Conservation (phyloP, 2,888 invertebrate genomes). For the Tenthredo amoena region DNA sequence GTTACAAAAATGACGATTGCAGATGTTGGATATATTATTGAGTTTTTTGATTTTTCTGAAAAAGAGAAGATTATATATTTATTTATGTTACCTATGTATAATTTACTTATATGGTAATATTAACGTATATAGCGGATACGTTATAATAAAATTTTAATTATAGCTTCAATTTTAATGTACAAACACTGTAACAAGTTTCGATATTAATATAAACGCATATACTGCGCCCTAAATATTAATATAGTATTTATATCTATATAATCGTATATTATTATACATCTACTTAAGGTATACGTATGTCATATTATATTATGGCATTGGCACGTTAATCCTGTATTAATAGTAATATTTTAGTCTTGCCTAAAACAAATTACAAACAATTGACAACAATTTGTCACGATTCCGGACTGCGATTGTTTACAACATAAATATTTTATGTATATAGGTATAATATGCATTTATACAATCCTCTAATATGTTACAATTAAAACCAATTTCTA, state of each 20-base stretch:
- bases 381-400: slow-evolving; percentile 61
- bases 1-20: slow-evolving; percentile 1
- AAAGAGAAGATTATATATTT: neutral
- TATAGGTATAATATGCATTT: slow-evolving; percentile 1
- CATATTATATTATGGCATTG: slow-evolving; percentile 53
- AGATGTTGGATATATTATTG: neutral
- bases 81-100: neutral
- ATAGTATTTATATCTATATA: neutral
- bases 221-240: neutral
- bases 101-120: neutral
- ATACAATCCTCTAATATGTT: neutral
- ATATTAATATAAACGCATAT: neutral
- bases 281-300: slow-evolving; percentile 12
- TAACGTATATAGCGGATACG: neutral
- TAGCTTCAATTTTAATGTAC: slow-evolving; percentile 45
- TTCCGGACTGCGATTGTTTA: neutral
- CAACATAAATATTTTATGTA: neutral
- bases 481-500: slow-evolving; percentile 10
- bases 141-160: slow-evolving; percentile 36
- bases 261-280: neutral
- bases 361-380: slow-evolving; percentile 59
- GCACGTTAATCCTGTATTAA: slow-evolving; percentile 56
- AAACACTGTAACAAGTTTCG: slow-evolving; percentile 44
- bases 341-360: slow-evolving; percentile 42
- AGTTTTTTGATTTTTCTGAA: neutral